These are phyloP conservation scores for Lasiurus cinereus DNA, from an alignment of 2,113 vertebrate genomes.

Conservation along the genomic window DNA sequence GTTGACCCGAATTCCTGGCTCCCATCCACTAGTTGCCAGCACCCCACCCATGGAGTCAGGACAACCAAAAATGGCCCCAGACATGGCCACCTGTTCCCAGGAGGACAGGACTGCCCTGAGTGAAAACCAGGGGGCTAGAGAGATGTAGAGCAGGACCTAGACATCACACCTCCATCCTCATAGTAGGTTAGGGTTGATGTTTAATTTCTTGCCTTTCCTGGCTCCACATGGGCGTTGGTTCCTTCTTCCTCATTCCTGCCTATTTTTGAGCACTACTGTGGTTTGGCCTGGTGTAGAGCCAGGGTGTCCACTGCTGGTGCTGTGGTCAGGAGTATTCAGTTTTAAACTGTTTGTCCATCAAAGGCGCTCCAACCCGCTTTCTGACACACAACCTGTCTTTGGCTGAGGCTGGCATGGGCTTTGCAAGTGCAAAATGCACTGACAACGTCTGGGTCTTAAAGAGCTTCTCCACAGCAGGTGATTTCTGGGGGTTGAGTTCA, in stretches of 20 bases:
- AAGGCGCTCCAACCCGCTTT: background rate
- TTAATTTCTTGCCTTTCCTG: background rate
- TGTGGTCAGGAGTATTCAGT: background rate
- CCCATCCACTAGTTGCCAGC: background rate
- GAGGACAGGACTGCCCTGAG: background rate
- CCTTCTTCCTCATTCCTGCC: background rate
- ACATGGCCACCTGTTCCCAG: background rate
- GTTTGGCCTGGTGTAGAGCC: background rate
- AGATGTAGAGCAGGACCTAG: no score
- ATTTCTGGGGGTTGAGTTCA: background rate
- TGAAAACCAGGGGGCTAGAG: background rate
- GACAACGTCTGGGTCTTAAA: background rate
- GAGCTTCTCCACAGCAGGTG: background rate
- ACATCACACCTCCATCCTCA: rapidly evolving
- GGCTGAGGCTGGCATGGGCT: background rate
- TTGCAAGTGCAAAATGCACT: background rate
- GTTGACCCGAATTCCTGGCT: background rate
- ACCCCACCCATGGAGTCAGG: background rate
- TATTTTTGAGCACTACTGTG: background rate
- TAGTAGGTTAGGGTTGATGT: background rate
- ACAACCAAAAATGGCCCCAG: background rate
- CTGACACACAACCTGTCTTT: background rate
- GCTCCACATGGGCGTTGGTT: rapidly evolving
- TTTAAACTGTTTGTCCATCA: background rate
- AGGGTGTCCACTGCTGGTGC: no score